Evolutionary conservation across 2,888 invertebrate species (phyloP), one percentile per base, ranked within the genome.

Genomic region (Cosmopolites sordidus): DNA sequence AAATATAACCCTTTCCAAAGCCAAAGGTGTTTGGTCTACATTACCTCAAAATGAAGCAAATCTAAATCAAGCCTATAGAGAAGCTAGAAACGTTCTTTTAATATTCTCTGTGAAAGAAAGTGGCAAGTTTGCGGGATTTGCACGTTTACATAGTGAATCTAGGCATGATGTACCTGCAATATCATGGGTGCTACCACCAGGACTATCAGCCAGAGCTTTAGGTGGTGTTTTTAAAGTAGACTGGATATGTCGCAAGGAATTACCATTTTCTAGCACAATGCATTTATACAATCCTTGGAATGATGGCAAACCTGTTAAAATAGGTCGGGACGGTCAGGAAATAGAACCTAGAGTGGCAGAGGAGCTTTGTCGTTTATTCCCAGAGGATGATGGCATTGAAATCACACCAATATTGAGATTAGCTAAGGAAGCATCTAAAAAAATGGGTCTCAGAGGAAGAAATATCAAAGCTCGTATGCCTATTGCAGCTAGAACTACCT

Each of bases 41-140:
- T 82, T 96, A 52, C 96, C 96, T 2, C 93, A 94, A 73, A 98
- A 98, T 75, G 97, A 98, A 78, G 87, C 91, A 1, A 93, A 95
- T 75, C 79, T 98, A 46, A 97, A 96, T 76, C 91, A 92, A 76
- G 96, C 97, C 0, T 95, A 87, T 67, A 84, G 87, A 71, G 94
- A 95, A 72, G 88, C 90, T 22, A 83, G 93, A 67, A 98, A 97
- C 77, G 96, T 98, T 5, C 79, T 98, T 58, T 79, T 98, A 47
- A 88, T 98, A 69, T 98, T 95, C 78, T 97, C 97, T 49, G 97
- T 98, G 0, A 96, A 96, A 73, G 97, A 97, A 77, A 97, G 96
- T 77, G 97, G 96, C 38, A 92, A 92, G 73, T 91, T 91, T 77
- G 88, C 89, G 67, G 96, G 97, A 0, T 97, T 95, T 77, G 97